A percentile compares a stretch with the other conserved stretches of the same genome.
Conservation (phyloP, 2,113 vertebrate species). For the Oryzias curvinotus region DNA sequence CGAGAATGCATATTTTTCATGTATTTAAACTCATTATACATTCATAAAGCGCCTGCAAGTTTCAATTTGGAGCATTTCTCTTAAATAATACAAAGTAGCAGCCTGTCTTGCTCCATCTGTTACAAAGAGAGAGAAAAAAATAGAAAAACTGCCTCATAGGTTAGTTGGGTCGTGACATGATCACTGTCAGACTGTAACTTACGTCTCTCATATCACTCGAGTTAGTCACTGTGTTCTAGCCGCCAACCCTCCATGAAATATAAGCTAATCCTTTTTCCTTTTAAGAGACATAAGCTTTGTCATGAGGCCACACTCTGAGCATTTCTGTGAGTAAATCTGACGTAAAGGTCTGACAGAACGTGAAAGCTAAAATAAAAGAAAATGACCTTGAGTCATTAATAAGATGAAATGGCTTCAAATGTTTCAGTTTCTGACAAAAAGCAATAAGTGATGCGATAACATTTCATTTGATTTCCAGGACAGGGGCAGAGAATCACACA, state of each 20-base stretch:
- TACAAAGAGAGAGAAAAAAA: background rate
- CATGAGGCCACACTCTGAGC: background rate
- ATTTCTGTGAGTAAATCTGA: slow-evolving; percentile 8
- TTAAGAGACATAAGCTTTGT: slow-evolving; percentile 2
- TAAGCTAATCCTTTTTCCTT: slow-evolving; percentile 6
- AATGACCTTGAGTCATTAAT: slow-evolving; percentile 1
- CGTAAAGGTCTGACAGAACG: background rate
- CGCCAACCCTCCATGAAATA: background rate
- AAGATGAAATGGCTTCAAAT: slow-evolving; percentile 18
- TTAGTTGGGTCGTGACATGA: background rate
- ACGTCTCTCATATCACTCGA: slow-evolving; percentile 14
- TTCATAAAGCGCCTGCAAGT: background rate
- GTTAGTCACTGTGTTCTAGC: slow-evolving; percentile 10
- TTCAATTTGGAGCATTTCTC: background rate
- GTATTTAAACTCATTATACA: background rate
- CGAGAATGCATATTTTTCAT: no score
- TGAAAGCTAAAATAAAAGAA: slow-evolving; percentile 9
- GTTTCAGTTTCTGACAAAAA: slow-evolving; percentile 14
- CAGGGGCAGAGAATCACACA: background rate
- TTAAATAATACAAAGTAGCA: background rate
- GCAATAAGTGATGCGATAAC: slow-evolving; percentile 11
- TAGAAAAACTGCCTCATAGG: slow-evolving; percentile 4
- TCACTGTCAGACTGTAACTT: slow-evolving; percentile 1
- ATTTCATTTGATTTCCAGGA: slow-evolving; percentile 16
- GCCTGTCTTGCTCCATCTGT: background rate